Base-by-base conservation (phyloP, 2,888 invertebrate species). In the Zaprionus lineosus region DNA sequence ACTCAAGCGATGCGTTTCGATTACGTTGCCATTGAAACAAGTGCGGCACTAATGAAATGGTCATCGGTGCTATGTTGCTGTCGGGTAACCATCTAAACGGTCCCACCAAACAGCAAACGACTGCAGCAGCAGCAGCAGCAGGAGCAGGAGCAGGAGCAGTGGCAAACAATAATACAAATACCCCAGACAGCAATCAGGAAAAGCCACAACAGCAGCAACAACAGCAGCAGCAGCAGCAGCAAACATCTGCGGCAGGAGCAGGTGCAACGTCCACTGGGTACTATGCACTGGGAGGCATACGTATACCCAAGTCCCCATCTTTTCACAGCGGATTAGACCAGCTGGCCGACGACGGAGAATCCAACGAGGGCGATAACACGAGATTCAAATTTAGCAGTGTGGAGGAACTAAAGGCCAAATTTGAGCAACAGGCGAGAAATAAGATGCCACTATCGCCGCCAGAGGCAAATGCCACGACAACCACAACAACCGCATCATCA, bases 271-370 rank as follows among this genome's bases (percentile, higher is more conserved):
- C 36, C 19, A 50, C 69, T 53, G 81, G 85, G 40, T 86, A 87
- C 51, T 85, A 86, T 84, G 88, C 88, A 82, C 91, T 94, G 67
- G 94, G 68, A 12, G 55, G 79, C 31, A 82, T 77, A 39, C 83
- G 95, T 74, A 94, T 96, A 88, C 96, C 96, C 78, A 96, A 96
- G 91, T 95, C 95, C 85, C 96, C 96, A 73, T 96, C 95, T 88
- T 96, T 96, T 91, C 96, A 96, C 91, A 95, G 95, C 90, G 96
- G 95, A 56, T 92, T 96, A 77, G 95, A 96, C 89, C 92, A 95
- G 86, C 94, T 95, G 84, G 75, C 84, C 48, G 81, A 85, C 81
- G 75, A 84, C 92, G 74, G 74, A 37, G 50, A 40, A 16, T 61
- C 47, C 16, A 41, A 16, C n/a, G 56, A 57, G 7, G 18, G 48